Evolutionary conservation across 2,888 invertebrate genomes (phyloP), one percentile per base, ranked within the genome.

Genomic region (Fissipunctia ypsillon): DNA sequence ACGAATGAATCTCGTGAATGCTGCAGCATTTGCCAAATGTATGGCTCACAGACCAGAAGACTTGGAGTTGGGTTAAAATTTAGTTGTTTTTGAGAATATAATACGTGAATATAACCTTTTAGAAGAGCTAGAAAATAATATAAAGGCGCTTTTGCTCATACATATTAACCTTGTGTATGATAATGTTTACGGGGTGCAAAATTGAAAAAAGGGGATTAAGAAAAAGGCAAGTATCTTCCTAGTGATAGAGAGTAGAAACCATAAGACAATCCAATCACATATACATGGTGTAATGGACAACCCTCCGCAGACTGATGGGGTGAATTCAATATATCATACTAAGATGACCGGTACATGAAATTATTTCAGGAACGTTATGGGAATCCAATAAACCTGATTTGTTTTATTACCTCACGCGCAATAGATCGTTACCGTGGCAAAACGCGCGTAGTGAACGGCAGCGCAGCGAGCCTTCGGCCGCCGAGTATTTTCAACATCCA

Each of bases 11-110:
- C 86, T 85, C 82, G 78, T 88, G 86, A 88, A 88, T 85, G 83
- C 82, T 84, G 86, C 84, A 80, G 80, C 56, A 86, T 88, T 89
- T 87, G 82, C 85, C 76, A 86, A 89, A 91, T 91, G 89, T 91
- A 91, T 90, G 71, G 86, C 78, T 77, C 83, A 64, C 78, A 76
- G 85, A 83, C 78, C 86, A 84, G 76, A 84, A 82, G 76, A 81
- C 66, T 76, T 75, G 76, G 83, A 80, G 38, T 67, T 59, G 60
- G 61, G 72, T 64, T 68, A 68, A 73, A 82, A 73, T 81, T 81
- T 74, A 68, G 56, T 73, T 78, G 68, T 79, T 80, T 73, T 77
- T 72, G 28, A 59, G 73, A 60, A 83, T 54, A 77, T 80, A 43
- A 69, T 63, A 68, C 61, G 73, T 63, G 65, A 48, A 54, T 43